Percentiles rank a stretch among this genome's conserved stretches.
Evolutionary conservation across 2,113 vertebrate genomes (phyloP).

Genomic region (Himantopus leucocephalus): DNA sequence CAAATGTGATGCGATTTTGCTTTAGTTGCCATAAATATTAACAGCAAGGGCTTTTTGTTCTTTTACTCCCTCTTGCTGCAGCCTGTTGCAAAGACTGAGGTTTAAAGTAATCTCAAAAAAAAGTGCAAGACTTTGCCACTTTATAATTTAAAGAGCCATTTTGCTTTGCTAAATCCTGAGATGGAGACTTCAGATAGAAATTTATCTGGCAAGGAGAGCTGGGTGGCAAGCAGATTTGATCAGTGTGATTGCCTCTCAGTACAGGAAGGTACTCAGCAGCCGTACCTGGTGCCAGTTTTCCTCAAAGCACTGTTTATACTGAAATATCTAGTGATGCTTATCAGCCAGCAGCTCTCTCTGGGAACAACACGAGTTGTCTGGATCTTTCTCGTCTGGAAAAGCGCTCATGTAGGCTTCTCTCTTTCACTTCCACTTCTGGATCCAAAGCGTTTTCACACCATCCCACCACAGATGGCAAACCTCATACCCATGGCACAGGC

Average conservation of each 20-base stretch:
- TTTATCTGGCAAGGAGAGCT: not conserved
- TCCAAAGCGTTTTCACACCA: not conserved
- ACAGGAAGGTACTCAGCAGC: not conserved
- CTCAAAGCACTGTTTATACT: not conserved
- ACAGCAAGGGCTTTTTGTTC: slow-evolving; percentile 50
- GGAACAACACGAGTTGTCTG: not conserved
- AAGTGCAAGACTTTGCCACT: not conserved
- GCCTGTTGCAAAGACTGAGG: slow-evolving; percentile 44
- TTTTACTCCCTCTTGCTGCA: slow-evolving; percentile 60
- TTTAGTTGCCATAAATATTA: slow-evolving; percentile 60
- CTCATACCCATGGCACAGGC: not conserved
- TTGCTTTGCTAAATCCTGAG: not conserved
- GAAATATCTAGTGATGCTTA: not conserved
- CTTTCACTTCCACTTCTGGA: not conserved
- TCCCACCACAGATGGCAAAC: not conserved
- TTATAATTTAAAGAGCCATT: not conserved
- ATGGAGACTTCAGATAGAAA: not conserved
- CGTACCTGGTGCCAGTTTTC: not conserved
- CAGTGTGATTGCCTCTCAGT: not conserved
- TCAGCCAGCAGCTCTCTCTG: not conserved
- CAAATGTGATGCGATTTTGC: slow-evolving; percentile 31
- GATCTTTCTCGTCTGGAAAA: not conserved
- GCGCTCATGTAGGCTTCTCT: not conserved
- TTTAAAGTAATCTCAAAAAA: not conserved
- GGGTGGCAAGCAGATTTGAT: not conserved